Conservation (phyloP, 2,797 vertebrate genomes). For the Pitangus sulphuratus region DNA sequence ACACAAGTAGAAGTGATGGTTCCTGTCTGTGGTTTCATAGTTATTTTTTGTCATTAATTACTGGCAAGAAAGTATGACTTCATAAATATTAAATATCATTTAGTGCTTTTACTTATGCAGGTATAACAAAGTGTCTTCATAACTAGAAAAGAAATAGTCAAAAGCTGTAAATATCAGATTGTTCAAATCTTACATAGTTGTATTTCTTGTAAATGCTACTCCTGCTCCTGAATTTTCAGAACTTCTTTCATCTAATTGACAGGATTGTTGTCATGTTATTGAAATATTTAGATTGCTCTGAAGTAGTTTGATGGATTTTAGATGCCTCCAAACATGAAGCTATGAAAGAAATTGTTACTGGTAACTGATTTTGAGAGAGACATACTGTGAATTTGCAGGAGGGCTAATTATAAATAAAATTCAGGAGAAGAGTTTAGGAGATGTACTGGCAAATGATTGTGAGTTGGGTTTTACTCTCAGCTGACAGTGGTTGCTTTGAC, state of each 20-base stretch:
- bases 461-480: not conserved
- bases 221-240: not conserved
- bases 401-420: not conserved
- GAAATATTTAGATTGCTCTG: not conserved
- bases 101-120: not conserved
- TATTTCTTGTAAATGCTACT: not conserved
- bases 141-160: constrained; percentile 2
- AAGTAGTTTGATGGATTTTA: not conserved
- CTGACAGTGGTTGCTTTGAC: not conserved
- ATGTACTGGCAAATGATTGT: not conserved
- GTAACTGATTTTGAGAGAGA: not conserved
- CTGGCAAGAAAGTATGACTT: not conserved
- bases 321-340: not conserved
- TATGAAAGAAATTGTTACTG: not conserved
- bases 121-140: not conserved
- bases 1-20: not conserved
- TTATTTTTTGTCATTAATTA: constrained; percentile 19
- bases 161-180: not conserved
- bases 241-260: not conserved
- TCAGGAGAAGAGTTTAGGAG: not conserved
- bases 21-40: constrained; percentile 14
- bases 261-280: not conserved
- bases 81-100: constrained; percentile 6
- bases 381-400: not conserved
- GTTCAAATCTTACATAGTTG: not conserved